Percentiles rank a stretch among this genome's conserved stretches.
phyloP scores from a whole-genome alignment of 2,888 invertebrate genomes.

The Sarcophaga variegata region DNA sequence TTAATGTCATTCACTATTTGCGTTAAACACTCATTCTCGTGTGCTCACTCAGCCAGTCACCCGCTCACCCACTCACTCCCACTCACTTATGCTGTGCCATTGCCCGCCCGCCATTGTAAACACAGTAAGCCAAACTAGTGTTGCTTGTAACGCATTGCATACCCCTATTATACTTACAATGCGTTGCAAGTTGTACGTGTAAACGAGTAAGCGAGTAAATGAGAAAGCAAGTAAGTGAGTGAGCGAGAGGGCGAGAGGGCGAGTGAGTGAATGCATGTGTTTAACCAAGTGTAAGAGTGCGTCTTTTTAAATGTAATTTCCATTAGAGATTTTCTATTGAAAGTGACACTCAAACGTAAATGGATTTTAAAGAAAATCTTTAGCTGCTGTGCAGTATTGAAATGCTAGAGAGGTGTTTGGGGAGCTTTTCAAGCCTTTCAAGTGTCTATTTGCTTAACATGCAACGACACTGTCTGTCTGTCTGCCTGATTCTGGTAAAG shows the following conservation, averaged over 20 bases:
- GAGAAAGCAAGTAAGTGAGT: not conserved
- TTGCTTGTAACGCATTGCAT: not conserved
- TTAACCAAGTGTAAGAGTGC: not conserved
- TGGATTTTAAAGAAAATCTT: slow-evolving; percentile 4
- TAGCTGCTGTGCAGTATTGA: not conserved
- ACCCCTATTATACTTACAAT: too few relatives aligned
- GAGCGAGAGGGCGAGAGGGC: not conserved
- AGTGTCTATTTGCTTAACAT: not conserved
- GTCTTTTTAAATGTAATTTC: slow-evolving; percentile 29
- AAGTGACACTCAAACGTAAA: slow-evolving; percentile 46
- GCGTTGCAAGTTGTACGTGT: not conserved
- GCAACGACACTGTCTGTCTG: not conserved
- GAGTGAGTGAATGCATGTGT: not conserved
- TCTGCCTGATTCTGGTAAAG: too few relatives aligned
- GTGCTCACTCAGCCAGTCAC: not conserved
- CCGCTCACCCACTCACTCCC: too few relatives aligned
- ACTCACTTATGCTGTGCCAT: too few relatives aligned
- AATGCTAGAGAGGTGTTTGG: not conserved
- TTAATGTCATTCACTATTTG: slow-evolving; percentile 47
- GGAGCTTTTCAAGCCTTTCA: not conserved
- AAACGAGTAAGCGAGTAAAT: too few relatives aligned
- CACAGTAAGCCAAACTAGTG: not conserved
- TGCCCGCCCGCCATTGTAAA: too few relatives aligned
- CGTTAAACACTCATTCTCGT: slow-evolving; percentile 11
- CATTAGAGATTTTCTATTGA: slow-evolving; percentile 44